These are phyloP conservation scores for Imbricaverruca yamaguchii DNA, from an alignment of 2,888 invertebrate genomes.

Conservation along the genomic window DNA sequence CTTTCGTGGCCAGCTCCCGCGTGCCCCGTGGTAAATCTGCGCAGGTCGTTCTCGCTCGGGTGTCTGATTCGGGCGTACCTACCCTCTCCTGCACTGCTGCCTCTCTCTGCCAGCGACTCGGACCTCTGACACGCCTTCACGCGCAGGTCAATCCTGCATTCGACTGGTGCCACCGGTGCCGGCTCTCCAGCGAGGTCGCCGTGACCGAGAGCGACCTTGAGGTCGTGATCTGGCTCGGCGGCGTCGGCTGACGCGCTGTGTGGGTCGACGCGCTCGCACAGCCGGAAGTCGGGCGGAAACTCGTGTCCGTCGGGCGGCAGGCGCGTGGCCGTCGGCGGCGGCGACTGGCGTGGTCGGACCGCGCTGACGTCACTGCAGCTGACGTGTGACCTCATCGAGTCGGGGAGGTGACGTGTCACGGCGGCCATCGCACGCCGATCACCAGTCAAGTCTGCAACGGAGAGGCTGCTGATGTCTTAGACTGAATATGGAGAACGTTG, in stretches of 20 bases:
- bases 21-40: neutral
- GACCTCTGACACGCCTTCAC: neutral
- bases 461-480: no score
- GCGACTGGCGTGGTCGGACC: neutral
- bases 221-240: neutral
- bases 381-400: neutral
- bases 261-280: conserved; percentile 44
- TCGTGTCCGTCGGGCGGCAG: conserved; percentile 77
- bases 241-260: neutral
- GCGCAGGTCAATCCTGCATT: neutral
- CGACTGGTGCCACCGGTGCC: neutral
- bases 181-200: neutral
- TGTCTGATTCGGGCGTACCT: neutral
- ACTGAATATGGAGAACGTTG: no score
- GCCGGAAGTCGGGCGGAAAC: conserved; percentile 57
- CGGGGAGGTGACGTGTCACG: neutral
- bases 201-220: neutral
- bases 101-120: neutral
- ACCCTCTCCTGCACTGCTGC: neutral
- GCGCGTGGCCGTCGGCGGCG: conserved; percentile 50
- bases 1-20: neutral
- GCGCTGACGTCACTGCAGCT: neutral
- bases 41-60: neutral
- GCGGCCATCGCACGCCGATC: neutral
- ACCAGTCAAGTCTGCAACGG: no score